Evolutionary conservation across 2,113 vertebrate species (phyloP), one percentile per base, ranked within the genome.

Genomic region (Columba janthina): DNA sequence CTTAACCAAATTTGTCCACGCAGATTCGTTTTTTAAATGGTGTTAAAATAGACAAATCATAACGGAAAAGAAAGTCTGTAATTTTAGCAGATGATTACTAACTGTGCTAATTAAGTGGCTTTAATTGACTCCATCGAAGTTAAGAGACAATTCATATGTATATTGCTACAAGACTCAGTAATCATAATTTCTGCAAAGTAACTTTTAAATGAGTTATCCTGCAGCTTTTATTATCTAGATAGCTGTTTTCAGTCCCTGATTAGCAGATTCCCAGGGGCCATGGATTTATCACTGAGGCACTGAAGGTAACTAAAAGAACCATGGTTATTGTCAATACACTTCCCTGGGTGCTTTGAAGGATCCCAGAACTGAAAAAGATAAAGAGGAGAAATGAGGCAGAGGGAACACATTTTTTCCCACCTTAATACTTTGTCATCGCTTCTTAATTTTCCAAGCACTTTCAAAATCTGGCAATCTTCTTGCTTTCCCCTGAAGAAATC

Each of bases 111-210:
- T 96, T 96, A 96, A 96, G 82, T 62, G 75, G 34, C 72, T 85
- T 83, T 95, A 93, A 96, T 85, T 95, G 94, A 88, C 93, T 94
- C 76, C 34, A 80, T 71, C 24, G 13, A 95, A 97, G 94, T 75
- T 69, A 56, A 71, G 91, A 96, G 89, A 85, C 83, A 87, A 88
- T 88, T 88, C 54, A 5, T 19, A 54, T 19, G n/a, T 44, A 73
- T 62, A 20, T 70, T 76, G 75, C 89, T 93, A 70, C 66, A 58
- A 77, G 71, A 70, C 40, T 82, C 75, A n/a, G 91, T 26, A 57
- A 91, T 83, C 87, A 62, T 60, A n/a, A 67, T 94, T 85, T 77
- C 85, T 80, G 78, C 78, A 64, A 70, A 91, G 75, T 70, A 90
- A 93, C 91, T 93, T 94, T 56, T 56, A 74, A 94, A 69, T 38